These are phyloP conservation scores for Amblyornis subalaris DNA, from an alignment of 2,113 vertebrate genomes.

Conservation along the genomic window DNA sequence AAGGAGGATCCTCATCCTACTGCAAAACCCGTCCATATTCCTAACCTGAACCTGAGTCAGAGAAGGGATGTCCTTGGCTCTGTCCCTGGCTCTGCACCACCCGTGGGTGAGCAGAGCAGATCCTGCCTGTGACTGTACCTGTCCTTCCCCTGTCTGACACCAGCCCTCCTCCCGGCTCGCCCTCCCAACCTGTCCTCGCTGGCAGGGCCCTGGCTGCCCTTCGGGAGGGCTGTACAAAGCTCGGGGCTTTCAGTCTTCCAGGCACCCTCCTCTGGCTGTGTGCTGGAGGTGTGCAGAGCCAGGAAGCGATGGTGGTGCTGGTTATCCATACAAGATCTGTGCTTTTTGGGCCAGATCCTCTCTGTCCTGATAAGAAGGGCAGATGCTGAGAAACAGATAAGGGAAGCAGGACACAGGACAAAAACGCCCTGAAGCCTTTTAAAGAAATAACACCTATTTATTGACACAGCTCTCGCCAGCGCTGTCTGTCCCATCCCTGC, in stretches of 20 bases:
- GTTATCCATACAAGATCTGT: not conserved
- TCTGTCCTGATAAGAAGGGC: not conserved
- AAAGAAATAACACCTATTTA: not conserved
- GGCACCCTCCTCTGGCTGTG: not conserved
- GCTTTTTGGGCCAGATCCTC: not conserved
- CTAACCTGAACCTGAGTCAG: not conserved
- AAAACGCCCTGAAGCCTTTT: not conserved
- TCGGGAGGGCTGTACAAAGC: not conserved
- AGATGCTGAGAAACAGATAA: not conserved
- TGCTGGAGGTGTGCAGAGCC: not conserved
- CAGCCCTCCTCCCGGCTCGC: not conserved
- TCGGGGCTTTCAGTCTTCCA: not conserved
- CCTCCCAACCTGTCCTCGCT: rapidly evolving
- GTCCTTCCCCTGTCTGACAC: not conserved
- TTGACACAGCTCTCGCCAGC: rapidly evolving
- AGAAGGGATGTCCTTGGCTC: not conserved
- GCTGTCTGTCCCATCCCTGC: not conserved
- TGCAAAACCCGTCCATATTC: not conserved
- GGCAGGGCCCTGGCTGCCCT: not conserved
- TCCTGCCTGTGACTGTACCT: rapidly evolving
- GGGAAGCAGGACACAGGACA: not conserved
- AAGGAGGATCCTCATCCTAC: not conserved
- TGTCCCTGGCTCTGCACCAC: not conserved
- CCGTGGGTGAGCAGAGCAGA: not conserved
- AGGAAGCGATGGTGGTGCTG: not conserved